phyloP scores from a whole-genome alignment of 2,113 vertebrate genomes.

The Sarotherodon lohbergeri region DNA sequence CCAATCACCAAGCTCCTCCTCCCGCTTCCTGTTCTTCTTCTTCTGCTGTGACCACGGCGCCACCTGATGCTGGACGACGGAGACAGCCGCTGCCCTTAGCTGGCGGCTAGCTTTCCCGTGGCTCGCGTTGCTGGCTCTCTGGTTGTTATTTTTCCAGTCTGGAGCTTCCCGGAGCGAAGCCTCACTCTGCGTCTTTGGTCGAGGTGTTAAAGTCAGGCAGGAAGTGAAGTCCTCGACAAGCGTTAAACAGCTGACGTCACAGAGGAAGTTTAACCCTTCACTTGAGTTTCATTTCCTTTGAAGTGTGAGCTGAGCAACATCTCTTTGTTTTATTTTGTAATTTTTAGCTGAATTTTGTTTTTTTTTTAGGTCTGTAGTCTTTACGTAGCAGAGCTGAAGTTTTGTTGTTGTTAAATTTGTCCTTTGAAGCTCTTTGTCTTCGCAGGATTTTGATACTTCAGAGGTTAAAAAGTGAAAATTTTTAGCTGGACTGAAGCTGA shows the following conservation, averaged over 20 bases:
- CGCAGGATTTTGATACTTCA: constrained; percentile 38
- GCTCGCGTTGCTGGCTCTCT: constrained; percentile 2
- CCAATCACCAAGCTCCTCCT: constrained; percentile 78
- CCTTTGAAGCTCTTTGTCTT: constrained; percentile 36
- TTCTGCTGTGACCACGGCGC: constrained; percentile 32
- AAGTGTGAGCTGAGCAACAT: neutral
- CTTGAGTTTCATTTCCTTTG: neutral
- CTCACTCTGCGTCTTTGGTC: neutral
- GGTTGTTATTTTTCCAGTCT: constrained; percentile 26
- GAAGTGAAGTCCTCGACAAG: constrained; percentile 1
- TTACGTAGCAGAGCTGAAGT: neutral
- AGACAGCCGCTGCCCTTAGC: constrained; percentile 16
- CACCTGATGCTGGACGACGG: constrained; percentile 46
- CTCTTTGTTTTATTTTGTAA: neutral
- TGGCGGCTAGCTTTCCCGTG: constrained; percentile 10
- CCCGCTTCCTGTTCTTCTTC: constrained; percentile 69
- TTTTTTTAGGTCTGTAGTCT: neutral
- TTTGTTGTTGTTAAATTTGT: constrained; percentile 30
- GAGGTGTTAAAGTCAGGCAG: constrained; percentile 22
- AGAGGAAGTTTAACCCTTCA: neutral
- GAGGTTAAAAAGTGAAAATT: neutral
- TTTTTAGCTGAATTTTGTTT: neutral
- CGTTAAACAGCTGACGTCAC: neutral
- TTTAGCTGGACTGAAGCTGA: constrained; percentile 45
- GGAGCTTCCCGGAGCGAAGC: constrained; percentile 10